phyloP scores from a whole-genome alignment of 2,113 vertebrate species.

The Synodontis membranacea region DNA sequence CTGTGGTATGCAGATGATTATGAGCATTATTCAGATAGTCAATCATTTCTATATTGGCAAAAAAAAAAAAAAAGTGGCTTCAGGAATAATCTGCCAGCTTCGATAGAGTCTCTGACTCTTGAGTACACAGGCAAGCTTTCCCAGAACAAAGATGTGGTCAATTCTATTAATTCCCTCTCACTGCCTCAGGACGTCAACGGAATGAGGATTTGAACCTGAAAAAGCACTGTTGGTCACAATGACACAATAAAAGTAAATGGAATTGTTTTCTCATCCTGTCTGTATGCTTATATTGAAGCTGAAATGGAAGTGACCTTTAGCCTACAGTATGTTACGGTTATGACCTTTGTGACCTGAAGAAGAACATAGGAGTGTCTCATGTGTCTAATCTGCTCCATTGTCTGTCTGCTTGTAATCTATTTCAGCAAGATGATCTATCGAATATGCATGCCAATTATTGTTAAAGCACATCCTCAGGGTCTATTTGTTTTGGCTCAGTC shows the following conservation, averaged over 20 bases:
- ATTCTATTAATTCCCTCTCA: conserved; percentile 4
- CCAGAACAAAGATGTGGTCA: conserved; percentile 9
- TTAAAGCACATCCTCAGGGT: background rate
- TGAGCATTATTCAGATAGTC: background rate
- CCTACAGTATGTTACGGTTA: background rate
- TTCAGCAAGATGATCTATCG: background rate
- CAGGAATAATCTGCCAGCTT: background rate
- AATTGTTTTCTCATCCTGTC: conserved; percentile 19
- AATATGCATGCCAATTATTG: background rate
- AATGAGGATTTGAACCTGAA: background rate
- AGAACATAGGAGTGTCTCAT: background rate
- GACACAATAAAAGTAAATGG: background rate
- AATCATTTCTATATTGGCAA: background rate
- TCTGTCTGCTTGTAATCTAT: background rate
- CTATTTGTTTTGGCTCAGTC: background rate
- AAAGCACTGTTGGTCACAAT: background rate
- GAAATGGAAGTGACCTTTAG: conserved; percentile 39
- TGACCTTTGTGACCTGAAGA: conserved; percentile 36
- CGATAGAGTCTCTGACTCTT: background rate
- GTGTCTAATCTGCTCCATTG: conserved; percentile 30
- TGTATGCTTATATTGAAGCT: conserved; percentile 23
- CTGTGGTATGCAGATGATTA: background rate
- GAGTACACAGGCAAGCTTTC: conserved; percentile 11
- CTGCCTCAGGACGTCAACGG: background rate
- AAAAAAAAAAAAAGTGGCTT: background rate